Percentiles rank a stretch among this genome's conserved stretches.
phyloP scores from a whole-genome alignment of 2,113 vertebrate genomes.

The Clarias batrachus region DNA sequence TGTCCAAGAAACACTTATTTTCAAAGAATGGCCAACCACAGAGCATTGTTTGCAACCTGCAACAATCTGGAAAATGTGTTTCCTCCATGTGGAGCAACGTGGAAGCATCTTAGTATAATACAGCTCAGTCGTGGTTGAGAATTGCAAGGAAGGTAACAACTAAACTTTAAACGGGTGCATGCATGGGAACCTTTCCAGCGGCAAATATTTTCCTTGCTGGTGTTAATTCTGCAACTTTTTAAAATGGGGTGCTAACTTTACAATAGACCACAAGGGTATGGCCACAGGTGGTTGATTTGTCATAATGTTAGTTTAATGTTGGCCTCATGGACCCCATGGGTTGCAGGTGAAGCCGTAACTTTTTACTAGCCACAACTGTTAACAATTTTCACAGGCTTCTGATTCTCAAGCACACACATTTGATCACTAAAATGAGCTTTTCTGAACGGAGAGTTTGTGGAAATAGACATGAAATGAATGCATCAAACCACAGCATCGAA shows the following conservation, averaged over 20 bases:
- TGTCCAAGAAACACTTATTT: not conserved
- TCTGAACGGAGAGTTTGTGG: not conserved
- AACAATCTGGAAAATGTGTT: not conserved
- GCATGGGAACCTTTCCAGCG: not conserved
- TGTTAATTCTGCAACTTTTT: not conserved
- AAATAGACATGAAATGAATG: not conserved
- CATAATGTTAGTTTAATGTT: conserved; percentile 1
- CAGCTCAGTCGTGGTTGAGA: not conserved
- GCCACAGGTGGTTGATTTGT: not conserved
- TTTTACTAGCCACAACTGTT: not conserved
- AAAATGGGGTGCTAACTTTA: not conserved
- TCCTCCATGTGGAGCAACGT: not conserved
- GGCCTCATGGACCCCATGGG: not conserved
- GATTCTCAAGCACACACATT: not conserved
- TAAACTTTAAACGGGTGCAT: not conserved
- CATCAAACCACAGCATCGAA: not conserved
- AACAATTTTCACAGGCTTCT: not conserved
- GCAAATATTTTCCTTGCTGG: not conserved
- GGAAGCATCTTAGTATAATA: not conserved
- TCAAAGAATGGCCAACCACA: not conserved
- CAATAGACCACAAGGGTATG: not conserved
- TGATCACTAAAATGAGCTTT: not conserved
- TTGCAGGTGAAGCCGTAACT: not conserved
- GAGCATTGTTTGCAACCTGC: not conserved
- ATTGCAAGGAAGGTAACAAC: not conserved